phyloP scores from a whole-genome alignment of 2,888 invertebrate genomes.

The Idaea aversata region DNA sequence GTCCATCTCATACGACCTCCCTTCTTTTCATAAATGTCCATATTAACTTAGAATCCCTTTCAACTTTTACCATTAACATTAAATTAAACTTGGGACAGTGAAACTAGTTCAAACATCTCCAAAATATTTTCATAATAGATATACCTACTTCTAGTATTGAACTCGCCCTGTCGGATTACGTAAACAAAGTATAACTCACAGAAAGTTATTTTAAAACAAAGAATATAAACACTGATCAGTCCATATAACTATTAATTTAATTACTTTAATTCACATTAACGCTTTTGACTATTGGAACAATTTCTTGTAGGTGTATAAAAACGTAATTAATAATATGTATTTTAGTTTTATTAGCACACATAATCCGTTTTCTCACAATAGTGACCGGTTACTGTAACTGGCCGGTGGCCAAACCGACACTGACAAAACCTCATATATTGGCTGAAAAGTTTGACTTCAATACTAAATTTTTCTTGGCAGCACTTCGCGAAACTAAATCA shows the following conservation, averaged over 20 bases:
- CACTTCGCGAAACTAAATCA: conserved; percentile 2
- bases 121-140: conserved; percentile 32
- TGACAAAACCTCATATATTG: neutral
- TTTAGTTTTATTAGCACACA: neutral
- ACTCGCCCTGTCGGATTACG: conserved; percentile 27
- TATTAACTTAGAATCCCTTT: too few species aligned
- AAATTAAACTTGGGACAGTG: too few species aligned
- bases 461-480: conserved; percentile 5
- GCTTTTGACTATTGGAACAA: neutral
- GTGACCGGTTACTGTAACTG: neutral
- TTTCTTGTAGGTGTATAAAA: neutral
- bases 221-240: neutral
- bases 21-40: too few species aligned
- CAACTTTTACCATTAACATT: too few species aligned
- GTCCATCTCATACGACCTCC: too few species aligned
- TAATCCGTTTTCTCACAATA: neutral
- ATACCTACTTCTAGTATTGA: conserved; percentile 19
- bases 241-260: neutral
- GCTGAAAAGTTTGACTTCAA: conserved; percentile 3
- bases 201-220: neutral
- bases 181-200: conserved; percentile 16
- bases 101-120: too few species aligned
- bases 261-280: neutral
- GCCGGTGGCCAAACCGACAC: conserved; percentile 1
- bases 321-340: neutral